Evolutionary conservation across 1,140 invertebrate species (phyloP).

Genomic region (Papilio machaon): DNA sequence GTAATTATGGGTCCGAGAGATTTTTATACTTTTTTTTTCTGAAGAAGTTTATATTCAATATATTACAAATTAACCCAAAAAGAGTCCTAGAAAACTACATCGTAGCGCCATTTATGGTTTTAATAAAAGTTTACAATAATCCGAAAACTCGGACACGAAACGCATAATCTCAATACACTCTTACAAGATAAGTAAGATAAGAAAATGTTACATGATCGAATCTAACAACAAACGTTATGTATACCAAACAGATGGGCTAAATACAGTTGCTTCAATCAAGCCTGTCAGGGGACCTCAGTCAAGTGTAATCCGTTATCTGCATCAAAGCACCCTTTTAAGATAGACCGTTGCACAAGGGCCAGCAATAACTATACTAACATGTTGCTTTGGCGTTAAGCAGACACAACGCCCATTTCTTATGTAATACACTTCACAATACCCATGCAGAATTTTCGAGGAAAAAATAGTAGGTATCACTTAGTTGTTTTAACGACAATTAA

Average conservation of each 20-base stretch:
- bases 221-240: neutral
- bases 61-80: too few species aligned
- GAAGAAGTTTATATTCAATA: too few species aligned
- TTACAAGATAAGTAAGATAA: neutral
- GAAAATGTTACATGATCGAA: neutral
- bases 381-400: conserved; percentile 65
- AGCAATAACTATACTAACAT: conserved; percentile 66
- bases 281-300: neutral
- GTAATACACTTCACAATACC: conserved; percentile 47
- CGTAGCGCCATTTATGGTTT: too few species aligned
- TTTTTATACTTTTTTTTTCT: too few species aligned
- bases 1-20: too few species aligned
- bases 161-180: neutral
- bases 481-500: neutral
- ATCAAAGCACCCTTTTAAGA: conserved; percentile 57
- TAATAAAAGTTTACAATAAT: too few species aligned
- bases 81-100: too few species aligned
- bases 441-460: conserved; percentile 1
- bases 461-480: neutral
- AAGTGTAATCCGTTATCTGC: conserved; percentile 19
- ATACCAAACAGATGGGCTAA: conserved; percentile 5
- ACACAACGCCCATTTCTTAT: conserved; percentile 67
- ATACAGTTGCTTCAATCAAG: neutral
- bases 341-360: conserved; percentile 59
- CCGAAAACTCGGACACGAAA: too few species aligned